These are phyloP conservation scores for Aphaenogaster rudis DNA, from an alignment of 1,140 invertebrate species.

Conservation along the genomic window DNA sequence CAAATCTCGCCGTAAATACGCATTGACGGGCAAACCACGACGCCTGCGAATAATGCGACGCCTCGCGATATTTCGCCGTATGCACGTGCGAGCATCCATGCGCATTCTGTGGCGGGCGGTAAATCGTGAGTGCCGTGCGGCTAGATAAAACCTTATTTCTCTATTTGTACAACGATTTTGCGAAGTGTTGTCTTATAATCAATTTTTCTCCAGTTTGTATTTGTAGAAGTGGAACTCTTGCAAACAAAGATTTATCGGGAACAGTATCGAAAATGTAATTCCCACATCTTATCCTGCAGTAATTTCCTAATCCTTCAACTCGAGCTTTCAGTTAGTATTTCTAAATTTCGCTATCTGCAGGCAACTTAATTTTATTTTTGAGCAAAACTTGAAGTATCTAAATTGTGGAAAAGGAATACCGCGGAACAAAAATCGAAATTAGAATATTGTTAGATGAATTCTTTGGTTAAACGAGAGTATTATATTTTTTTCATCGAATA, in stretches of 20 bases:
- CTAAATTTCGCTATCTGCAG: not conserved
- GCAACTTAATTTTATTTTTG: not conserved
- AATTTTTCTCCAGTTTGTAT: not conserved
- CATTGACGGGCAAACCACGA: constrained; percentile 54
- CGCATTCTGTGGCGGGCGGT: not conserved
- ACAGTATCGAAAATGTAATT: not conserved
- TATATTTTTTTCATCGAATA: constrained; percentile 13
- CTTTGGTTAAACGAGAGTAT: not conserved
- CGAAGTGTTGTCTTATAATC: not conserved
- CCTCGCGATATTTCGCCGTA: not conserved
- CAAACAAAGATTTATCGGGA: not conserved
- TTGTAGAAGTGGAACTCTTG: not conserved
- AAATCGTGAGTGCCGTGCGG: not conserved
- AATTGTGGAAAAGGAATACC: not conserved
- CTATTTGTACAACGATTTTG: not conserved
- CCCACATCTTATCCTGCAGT: not conserved
- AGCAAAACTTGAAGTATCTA: not conserved
- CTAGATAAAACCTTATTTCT: constrained; percentile 1
- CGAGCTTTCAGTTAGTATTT: not conserved
- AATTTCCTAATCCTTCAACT: not conserved
- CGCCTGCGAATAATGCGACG: not conserved
- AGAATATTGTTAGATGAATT: not conserved
- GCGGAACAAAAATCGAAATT: not conserved
- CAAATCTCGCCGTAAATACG: constrained; percentile 3
- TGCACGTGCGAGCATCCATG: not conserved